These are phyloP conservation scores for Rutilus rutilus DNA, from an alignment of 2,113 vertebrate species.

Conservation along the genomic window DNA sequence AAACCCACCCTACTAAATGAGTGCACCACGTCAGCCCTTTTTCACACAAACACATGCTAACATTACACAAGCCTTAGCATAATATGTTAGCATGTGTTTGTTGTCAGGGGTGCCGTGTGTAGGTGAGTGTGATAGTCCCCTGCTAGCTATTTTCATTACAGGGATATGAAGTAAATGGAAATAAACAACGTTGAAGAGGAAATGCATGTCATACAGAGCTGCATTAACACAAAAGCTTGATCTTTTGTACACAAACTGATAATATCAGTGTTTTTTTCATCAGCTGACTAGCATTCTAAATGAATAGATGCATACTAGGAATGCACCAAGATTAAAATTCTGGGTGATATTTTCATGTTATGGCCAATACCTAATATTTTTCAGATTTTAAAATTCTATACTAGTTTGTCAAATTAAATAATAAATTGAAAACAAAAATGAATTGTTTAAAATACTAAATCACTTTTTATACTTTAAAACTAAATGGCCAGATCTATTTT, in stretches of 20 bases:
- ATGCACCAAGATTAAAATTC: background rate
- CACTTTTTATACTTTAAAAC: no score
- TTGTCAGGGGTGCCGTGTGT: background rate
- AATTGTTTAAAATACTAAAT: background rate
- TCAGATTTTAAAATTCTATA: background rate
- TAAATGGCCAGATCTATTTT: no score
- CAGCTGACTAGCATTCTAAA: background rate
- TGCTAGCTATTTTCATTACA: no score
- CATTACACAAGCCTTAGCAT: background rate
- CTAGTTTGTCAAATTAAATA: background rate
- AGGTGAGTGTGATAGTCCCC: slow-evolving; percentile 7
- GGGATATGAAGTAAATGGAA: background rate
- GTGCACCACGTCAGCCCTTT: background rate
- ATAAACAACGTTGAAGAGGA: background rate
- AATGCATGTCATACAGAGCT: background rate
- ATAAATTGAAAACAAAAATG: background rate
- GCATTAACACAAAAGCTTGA: background rate
- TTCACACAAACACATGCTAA: background rate
- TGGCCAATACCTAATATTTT: background rate
- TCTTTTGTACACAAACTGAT: background rate
- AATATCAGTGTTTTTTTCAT: background rate
- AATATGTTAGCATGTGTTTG: no score
- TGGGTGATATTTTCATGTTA: background rate
- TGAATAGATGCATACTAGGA: background rate
- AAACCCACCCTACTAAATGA: slow-evolving; percentile 9